Conservation (phyloP, 2,113 vertebrate genomes). For the Oreochromis tanganicae region DNA sequence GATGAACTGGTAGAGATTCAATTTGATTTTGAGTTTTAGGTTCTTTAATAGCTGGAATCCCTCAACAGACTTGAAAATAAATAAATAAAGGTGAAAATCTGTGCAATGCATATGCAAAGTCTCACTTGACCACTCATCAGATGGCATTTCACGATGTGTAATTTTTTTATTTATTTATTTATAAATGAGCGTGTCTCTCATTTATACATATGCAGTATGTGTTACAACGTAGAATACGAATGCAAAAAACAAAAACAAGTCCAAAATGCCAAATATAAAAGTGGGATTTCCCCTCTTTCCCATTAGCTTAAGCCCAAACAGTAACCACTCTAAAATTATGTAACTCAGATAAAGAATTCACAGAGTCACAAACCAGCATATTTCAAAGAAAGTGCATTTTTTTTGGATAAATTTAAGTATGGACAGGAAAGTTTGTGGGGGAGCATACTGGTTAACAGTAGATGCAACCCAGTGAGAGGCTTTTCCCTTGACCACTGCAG, state of each 20-base stretch:
- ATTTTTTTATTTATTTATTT: neutral
- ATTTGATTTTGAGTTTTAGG: neutral
- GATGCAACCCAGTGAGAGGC: neutral
- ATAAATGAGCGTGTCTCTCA: constrained; percentile 5
- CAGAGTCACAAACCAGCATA: neutral
- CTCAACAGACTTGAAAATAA: neutral
- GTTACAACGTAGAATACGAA: neutral
- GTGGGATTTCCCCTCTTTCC: neutral
- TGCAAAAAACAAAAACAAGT: neutral
- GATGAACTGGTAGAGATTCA: neutral
- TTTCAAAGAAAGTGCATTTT: neutral
- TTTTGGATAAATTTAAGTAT: neutral
- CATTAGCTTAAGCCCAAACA: neutral
- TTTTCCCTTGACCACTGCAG: neutral
- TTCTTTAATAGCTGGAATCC: neutral
- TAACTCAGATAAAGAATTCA: neutral
- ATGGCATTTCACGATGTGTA: constrained; percentile 33
- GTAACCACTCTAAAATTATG: neutral
- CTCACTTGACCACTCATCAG: constrained; percentile 53
- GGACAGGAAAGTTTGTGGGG: neutral
- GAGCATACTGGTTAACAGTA: neutral
- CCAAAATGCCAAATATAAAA: neutral
- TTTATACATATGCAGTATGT: neutral
- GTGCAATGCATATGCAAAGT: constrained; percentile 52
- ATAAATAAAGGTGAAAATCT: neutral